Percentiles rank a stretch among this genome's conserved stretches.
These are phyloP conservation scores for Sanderia malayensis DNA, from an alignment of 30 jellyfish, hydroid and myxozoan species.

Conservation along the genomic window DNA sequence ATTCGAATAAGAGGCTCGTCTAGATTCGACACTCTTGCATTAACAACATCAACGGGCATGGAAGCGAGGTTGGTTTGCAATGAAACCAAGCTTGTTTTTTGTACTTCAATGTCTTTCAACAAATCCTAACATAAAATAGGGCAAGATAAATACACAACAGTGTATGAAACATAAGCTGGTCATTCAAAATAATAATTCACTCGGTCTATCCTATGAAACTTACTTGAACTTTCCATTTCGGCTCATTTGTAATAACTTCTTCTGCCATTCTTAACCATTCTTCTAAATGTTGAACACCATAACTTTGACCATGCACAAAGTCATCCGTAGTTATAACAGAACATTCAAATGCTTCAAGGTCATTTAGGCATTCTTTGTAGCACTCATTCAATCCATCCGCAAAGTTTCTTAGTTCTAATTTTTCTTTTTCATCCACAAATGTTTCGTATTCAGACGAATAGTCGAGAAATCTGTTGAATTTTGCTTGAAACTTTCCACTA, in stretches of 20 bases:
- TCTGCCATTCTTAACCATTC: conserved; percentile 65
- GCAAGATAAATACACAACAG: neutral
- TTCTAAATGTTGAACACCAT: conserved; percentile 18
- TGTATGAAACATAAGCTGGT: neutral
- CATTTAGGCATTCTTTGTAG: conserved; percentile 26
- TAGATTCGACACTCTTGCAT: neutral
- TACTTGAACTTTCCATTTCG: conserved; percentile 68
- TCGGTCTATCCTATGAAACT: neutral
- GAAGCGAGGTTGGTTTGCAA: conserved; percentile 32
- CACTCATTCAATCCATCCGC: conserved; percentile 14
- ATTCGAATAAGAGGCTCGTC: conserved; percentile 24
- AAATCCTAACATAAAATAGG: conserved; percentile 24
- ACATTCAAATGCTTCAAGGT: conserved; percentile 19
- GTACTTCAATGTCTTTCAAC: conserved; percentile 57
- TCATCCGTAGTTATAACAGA: conserved; percentile 11
- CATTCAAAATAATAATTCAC: neutral
- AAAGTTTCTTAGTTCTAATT: conserved; percentile 4
- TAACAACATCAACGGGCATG: conserved; percentile 10
- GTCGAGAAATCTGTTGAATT: conserved; percentile 29
- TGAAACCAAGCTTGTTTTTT: conserved; percentile 28
- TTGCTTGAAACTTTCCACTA: conserved; percentile 46
- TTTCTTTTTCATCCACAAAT: conserved; percentile 7
- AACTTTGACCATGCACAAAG: neutral
- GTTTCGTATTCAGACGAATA: conserved; percentile 19
- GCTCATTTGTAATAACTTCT: conserved; percentile 39